Evolutionary conservation across 2,113 vertebrate genomes (phyloP), one percentile per base, ranked within the genome.

Genomic region (Seriola rivoliana): DNA sequence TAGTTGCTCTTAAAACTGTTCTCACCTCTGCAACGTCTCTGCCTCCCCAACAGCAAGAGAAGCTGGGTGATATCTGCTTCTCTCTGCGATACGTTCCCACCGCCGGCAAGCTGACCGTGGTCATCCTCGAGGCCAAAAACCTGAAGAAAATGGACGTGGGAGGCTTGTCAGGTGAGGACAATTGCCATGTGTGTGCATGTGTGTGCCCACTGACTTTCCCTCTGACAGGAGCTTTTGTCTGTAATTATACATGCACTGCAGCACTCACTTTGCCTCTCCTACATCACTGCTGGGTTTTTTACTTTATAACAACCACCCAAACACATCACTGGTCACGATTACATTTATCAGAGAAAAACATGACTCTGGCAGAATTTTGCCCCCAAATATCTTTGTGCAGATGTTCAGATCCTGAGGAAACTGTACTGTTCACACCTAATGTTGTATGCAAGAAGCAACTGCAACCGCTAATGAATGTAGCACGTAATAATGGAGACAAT

Each of bases 141-240:
- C 96, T 99, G 94, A 99, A 99, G 95, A 99, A 99, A 94, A 99
- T 99, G 98, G 98, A 99, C 34, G 98, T 99, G 1, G 98, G 98
- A 79, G 98, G 98, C 71, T 95, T 99, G 91, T 99, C 98, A 94
- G 98, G 98, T 99, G 94, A 87, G 93, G 86, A 84, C 59, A 75
- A 70, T 17, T 71, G 63, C 62, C 59, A 50, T 52, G 55, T 8
- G 40, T 42, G 40, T 78, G 75, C 14, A 77, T 57, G 71, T 80
- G 42, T 77, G 29, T 67, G 55, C 69, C 68, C 42, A 23, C 74
- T 65, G 77, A 46, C 70, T 82, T 75, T 64, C 64, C 57, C 54
- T 58, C 60, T 78, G 83, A 89, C 85, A 74, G 75, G 63, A 58
- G 54, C 55, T 46, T 84, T 88, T 81, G 79, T 89, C 71, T 86